Conservation (phyloP, 2,113 vertebrate species). For the Acrocephalus arundinaceus region DNA sequence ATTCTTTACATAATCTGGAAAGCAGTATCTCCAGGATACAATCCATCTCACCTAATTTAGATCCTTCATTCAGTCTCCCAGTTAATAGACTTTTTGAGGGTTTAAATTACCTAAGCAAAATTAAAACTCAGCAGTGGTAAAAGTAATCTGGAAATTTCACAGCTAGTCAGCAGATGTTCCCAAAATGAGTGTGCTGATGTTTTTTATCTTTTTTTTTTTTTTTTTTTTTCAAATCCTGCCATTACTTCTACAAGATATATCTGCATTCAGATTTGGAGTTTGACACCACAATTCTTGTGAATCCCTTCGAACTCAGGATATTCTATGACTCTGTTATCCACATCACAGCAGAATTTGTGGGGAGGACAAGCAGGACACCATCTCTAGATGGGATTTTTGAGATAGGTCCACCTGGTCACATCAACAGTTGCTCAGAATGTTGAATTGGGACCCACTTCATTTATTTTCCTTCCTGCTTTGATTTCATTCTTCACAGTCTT, state of each 20-base stretch:
- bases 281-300: background rate
- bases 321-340: background rate
- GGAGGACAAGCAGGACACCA: background rate
- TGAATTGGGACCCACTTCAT: background rate
- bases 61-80: background rate
- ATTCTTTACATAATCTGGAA: background rate
- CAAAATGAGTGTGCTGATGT: background rate
- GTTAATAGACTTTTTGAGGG: background rate
- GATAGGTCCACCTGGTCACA: background rate
- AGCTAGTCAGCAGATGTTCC: background rate
- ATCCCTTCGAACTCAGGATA: background rate
- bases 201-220: too few species aligned
- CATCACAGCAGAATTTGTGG: background rate
- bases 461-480: background rate
- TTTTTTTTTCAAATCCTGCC: accelerated
- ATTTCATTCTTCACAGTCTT: background rate
- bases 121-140: background rate
- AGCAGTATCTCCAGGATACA: background rate
- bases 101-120: background rate
- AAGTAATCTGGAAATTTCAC: background rate
- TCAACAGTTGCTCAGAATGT: background rate
- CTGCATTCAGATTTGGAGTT: background rate
- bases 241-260: background rate
- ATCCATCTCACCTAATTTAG: background rate
- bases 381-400: background rate